A percentile compares a stretch with the other conserved stretches of the same genome.
Conservation (phyloP, 92 coral and sea anemone genomes). For the Porites rus region DNA sequence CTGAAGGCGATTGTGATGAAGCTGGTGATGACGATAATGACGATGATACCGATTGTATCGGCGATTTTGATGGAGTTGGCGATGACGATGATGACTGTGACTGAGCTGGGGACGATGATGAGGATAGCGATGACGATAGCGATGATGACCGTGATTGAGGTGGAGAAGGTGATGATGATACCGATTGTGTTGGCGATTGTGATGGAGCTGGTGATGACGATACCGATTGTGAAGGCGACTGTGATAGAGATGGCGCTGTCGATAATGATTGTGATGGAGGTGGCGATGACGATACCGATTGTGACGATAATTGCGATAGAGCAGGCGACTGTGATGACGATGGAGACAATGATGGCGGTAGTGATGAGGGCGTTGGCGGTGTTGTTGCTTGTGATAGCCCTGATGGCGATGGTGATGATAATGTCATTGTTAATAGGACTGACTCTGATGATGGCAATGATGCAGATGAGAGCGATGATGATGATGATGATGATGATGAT, state of each 20-base stretch:
- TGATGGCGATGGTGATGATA: not conserved
- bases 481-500: not conserved
- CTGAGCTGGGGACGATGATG: not conserved
- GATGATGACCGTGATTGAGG: not conserved
- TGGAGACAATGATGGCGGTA: not conserved
- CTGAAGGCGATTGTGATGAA: not conserved
- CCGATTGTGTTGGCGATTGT: not conserved
- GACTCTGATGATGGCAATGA: not conserved
- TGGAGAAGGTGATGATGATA: not conserved
- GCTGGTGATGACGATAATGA: not conserved
- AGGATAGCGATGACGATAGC: not conserved
- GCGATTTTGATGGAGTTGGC: not conserved
- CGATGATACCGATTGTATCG: not conserved
- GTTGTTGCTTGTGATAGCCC: too few relatives aligned
- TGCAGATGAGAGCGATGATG: not conserved
- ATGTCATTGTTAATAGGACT: not conserved
- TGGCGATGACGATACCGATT: not conserved
- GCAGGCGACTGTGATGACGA: not conserved
- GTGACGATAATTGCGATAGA: not conserved
- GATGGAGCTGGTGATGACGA: not conserved
- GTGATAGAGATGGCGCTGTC: not conserved
- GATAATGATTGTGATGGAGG: not conserved
- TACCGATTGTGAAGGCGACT: not conserved
- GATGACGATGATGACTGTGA: not conserved
- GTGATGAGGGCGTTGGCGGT: not conserved